Base-by-base conservation (phyloP, 2,113 vertebrate species). In the Grammomys dolichurus region DNA sequence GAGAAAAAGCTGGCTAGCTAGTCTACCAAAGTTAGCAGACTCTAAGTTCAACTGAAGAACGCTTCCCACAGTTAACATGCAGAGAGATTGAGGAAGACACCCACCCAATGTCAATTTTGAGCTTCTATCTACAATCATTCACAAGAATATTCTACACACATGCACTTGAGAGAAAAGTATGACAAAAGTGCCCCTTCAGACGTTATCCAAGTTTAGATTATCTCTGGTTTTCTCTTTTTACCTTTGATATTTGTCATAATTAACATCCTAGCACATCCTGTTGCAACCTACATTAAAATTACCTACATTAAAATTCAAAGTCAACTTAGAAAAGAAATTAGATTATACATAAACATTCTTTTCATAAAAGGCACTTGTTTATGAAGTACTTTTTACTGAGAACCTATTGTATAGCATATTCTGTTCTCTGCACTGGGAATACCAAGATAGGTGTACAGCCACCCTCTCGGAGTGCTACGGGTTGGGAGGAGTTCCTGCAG, bases 301-400 rank as follows among this genome's bases (percentile, higher is more conserved):
- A 77, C 20, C 22, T 87, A 70, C 58, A 72, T 36, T 13, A 31
- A 63, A 63, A 33, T 85, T 31, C 24, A 94, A 95, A 91, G 54
- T n/a, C 70, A 75, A 75, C 36, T 40, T 73, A 36, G 77, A n/a
- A 75, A 84, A 78, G 36, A 78, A 46, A 78, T 43, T 82, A 28
- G 16, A 36, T 31, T 56, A 31, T 73, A 10, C 26, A 33, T 73
- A 48, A 65, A 77, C 78, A 92, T 3, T 54, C 76, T 78, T 95
- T 40, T 36, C 63, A 24, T 60, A 81, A 73, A 91, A 89, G 63
- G 78, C 43, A 92, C 85, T 28, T 56, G 65, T 48, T 95, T 87
- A 87, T 26, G 85, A 92, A 92, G n/a, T 24, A 51, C 31, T 51
- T 72, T 78, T 75, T 63, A 54, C 24, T 56, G 33, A 56, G 51